phyloP scores from a whole-genome alignment of 2,888 invertebrate species.

The Apotomis turbidana region DNA sequence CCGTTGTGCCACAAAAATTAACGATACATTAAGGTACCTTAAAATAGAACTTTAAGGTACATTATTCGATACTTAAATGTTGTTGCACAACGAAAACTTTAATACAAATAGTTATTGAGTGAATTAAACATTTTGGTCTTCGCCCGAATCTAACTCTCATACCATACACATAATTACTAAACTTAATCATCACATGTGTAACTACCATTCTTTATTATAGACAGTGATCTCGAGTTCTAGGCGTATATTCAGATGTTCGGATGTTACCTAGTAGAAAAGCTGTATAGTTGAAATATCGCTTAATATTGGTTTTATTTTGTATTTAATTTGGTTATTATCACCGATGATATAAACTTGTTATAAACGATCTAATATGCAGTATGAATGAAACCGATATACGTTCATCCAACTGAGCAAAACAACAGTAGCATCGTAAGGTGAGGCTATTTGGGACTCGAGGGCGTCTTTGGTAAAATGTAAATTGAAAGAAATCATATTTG shows the following conservation, averaged over 20 bases:
- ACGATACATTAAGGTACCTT: no score
- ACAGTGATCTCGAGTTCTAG: slow-evolving; percentile 30
- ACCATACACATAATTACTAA: neutral
- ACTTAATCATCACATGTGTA: slow-evolving; percentile 20
- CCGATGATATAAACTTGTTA: neutral
- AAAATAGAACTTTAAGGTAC: no score
- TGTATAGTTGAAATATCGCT: slow-evolving; percentile 13
- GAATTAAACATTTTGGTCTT: no score
- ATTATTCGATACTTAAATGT: no score
- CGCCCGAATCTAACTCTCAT: neutral
- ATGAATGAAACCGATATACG: neutral
- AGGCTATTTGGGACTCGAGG: no score
- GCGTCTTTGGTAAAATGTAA: no score
- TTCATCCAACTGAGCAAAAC: no score
- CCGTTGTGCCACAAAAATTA: no score
- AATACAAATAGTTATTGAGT: no score
- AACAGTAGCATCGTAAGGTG: no score
- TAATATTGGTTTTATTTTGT: neutral
- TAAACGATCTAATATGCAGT: neutral
- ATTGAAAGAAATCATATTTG: no score
- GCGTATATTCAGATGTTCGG: slow-evolving; percentile 33
- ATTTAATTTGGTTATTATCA: neutral
- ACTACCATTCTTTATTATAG: slow-evolving; percentile 20
- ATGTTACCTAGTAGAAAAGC: slow-evolving; percentile 13
- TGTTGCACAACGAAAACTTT: no score